Percentiles rank a stretch among this genome's conserved stretches.
Conservation (phyloP, 2,797 vertebrate species). For the Zalophus californianus region DNA sequence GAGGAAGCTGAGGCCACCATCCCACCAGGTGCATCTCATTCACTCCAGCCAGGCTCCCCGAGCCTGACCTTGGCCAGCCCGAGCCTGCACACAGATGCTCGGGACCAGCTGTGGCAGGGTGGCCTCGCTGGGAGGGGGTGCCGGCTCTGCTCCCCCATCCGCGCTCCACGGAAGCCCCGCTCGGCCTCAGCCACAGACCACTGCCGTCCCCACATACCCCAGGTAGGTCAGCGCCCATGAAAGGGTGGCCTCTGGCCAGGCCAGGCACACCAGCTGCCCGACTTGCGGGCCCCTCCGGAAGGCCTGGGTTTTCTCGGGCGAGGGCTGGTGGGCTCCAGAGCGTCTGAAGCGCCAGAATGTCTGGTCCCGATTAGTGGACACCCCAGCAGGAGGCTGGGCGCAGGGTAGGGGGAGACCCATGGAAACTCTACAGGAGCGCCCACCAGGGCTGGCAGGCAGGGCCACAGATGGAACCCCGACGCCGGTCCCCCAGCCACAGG, state of each 20-base stretch:
- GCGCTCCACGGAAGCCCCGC: not conserved
- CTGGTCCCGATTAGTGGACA: not conserved
- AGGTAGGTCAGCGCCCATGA: accelerated
- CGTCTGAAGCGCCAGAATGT: not conserved
- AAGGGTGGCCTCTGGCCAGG: not conserved
- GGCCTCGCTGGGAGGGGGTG: not conserved
- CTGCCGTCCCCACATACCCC: not conserved
- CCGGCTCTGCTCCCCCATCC: not conserved
- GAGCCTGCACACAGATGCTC: not conserved
- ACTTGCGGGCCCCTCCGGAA: accelerated
- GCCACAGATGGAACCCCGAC: not conserved
- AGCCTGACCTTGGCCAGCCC: accelerated
- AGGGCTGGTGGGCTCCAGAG: not conserved
- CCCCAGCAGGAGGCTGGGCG: not conserved
- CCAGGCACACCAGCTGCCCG: not conserved
- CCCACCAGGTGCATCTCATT: not conserved
- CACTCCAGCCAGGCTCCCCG: not conserved
- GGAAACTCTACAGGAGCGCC: not conserved
- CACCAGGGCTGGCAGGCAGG: accelerated
- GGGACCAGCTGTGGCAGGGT: not conserved
- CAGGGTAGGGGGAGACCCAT: too few species aligned
- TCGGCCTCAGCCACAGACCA: not conserved
- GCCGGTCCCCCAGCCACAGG: not conserved
- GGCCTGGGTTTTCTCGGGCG: not conserved
- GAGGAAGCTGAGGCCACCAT: not conserved